phyloP scores from a whole-genome alignment of 2,113 vertebrate species.

The Atractosteus spatula region DNA sequence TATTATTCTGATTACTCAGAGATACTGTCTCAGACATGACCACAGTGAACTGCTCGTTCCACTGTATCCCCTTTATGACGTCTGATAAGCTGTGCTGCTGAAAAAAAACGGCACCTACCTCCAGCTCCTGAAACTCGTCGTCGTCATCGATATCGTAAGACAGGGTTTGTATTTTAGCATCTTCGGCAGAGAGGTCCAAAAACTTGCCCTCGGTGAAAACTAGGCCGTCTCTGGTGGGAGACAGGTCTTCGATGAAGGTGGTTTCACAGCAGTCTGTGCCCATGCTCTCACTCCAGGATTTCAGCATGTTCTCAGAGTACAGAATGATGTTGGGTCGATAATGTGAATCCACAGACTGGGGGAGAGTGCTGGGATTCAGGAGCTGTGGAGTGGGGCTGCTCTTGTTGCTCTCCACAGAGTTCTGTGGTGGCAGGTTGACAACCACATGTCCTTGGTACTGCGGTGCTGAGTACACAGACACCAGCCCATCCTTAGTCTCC shows the following conservation, averaged over 20 bases:
- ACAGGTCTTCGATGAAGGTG: conserved; percentile 84
- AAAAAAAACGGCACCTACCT: conserved; percentile 67
- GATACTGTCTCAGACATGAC: no score
- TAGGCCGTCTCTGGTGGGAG: conserved; percentile 72
- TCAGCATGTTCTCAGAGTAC: conserved; percentile 77
- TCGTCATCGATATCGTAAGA: conserved; percentile 87
- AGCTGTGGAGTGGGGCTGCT: conserved; percentile 71
- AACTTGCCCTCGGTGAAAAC: conserved; percentile 76
- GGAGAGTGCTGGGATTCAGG: conserved; percentile 79
- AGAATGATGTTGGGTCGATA: conserved; percentile 79
- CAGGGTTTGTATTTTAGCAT: conserved; percentile 84
- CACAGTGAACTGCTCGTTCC: no score
- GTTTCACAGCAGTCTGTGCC: conserved; percentile 84
- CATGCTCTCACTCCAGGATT: conserved; percentile 71
- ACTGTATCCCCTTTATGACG: no score
- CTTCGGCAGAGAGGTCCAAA: conserved; percentile 74
- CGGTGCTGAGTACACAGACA: conserved; percentile 76
- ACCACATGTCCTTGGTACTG: conserved; percentile 72
- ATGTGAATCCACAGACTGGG: conserved; percentile 68
- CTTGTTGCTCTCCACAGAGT: conserved; percentile 43
- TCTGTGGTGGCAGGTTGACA: conserved; percentile 45
- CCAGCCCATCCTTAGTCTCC: conserved; percentile 71
- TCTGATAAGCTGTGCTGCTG: no score
- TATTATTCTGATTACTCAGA: no score
- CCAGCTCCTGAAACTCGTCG: conserved; percentile 87